Percentiles rank a stretch among this genome's conserved stretches.
Conservation (phyloP, 2,797 vertebrate genomes). For the Natrix natrix region DNA sequence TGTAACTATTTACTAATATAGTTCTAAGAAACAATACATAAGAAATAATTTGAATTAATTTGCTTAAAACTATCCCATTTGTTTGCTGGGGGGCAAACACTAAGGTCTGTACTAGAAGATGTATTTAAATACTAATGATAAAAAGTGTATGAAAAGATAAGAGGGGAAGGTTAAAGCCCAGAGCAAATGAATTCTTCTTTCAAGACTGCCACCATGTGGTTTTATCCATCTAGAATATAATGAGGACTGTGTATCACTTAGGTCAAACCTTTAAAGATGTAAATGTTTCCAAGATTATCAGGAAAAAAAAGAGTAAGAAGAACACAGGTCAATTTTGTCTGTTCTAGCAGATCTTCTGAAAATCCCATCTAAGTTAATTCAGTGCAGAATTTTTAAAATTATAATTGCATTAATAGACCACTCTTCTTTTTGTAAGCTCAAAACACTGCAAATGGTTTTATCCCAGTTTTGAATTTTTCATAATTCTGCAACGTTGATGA, state of each 20-base stretch:
- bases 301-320: background rate
- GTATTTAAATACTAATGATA: background rate
- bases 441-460: background rate
- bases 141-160: background rate
- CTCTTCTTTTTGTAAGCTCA: background rate
- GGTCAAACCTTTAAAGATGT: background rate
- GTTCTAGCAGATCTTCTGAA: background rate
- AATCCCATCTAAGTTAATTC: background rate
- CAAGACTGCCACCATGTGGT: conserved; percentile 33
- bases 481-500: background rate
- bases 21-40: background rate
- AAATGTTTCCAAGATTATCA: background rate
- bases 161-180: background rate
- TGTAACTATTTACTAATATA: background rate
- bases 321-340: background rate
- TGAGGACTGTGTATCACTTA: background rate
- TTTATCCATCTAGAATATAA: conserved; percentile 10
- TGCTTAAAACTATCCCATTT: background rate
- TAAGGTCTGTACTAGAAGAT: background rate
- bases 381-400: background rate
- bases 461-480: background rate
- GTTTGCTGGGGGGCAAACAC: background rate
- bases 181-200: conserved; percentile 3
- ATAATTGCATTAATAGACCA: background rate
- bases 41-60: background rate